Evolutionary conservation across 2,888 invertebrate genomes (phyloP), one percentile per base, ranked within the genome.

Genomic region (Petrolisthes manimaculis): DNA sequence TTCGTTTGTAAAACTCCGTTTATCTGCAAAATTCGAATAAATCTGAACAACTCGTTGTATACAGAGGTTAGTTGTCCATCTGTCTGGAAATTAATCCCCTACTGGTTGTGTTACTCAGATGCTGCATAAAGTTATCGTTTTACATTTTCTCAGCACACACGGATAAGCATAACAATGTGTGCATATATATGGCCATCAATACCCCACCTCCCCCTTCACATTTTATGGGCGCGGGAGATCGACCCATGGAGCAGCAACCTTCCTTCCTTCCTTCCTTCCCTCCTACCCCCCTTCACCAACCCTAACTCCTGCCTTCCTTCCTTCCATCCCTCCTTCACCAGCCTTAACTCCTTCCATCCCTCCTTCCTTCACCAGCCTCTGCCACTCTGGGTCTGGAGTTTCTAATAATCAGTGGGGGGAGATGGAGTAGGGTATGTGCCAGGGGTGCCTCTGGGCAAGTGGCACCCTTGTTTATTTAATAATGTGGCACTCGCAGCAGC

Each of bases 401-500:
- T n/a, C n/a, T n/a, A n/a, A n/a, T n/a, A n/a, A n/a, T n/a, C n/a
- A n/a, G n/a, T n/a, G n/a, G n/a, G 14, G 61, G 14, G 61, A 77
- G 77, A 77, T 21, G 12, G 37, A 77, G 12, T 24, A 12, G 12
- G 77, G 37, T 4, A 77, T 4, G 77, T 5, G 8, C 37, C 4
- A 9, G 84, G 77, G 84, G 18, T 24, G 75, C 77, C 75, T 4
- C 84, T 75, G 75, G 84, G 77, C 37, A n/a, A 69, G 83, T 84
- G 77, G 61, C 37, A 24, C 37, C 55, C 9, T 2, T 37, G 75
- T 77, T 84, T 74, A 84, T 84, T 84, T 75, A 77, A 84, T 84
- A 84, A 77, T 56, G 74, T 74, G 84, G 37, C 84, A 84, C 24
- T 55, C 75, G 77, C 51, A 71, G 75, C 77, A 84, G 77, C 14